Conservation (phyloP, 2,888 invertebrate species). For the Allophyes oxyacanthae region DNA sequence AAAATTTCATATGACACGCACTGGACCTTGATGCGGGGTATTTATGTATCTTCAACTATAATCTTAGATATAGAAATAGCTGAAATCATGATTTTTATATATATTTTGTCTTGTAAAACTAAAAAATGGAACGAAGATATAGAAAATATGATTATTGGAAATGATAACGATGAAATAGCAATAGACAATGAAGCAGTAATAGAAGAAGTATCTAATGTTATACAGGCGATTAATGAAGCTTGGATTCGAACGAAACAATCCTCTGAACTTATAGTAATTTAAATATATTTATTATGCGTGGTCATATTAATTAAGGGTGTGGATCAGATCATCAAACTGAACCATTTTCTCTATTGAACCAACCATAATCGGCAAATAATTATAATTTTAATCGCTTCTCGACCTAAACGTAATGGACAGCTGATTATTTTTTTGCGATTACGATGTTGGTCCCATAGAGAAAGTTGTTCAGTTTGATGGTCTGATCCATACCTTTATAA, state of each 20-base stretch:
- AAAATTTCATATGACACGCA: slow-evolving; percentile 24
- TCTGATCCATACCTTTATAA: too few relatives aligned
- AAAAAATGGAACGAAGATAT: slow-evolving; percentile 26
- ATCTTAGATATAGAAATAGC: slow-evolving; percentile 38
- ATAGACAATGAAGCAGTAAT: slow-evolving; percentile 14
- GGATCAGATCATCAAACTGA: too few relatives aligned
- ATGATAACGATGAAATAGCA: slow-evolving; percentile 16
- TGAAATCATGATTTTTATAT: slow-evolving; percentile 10
- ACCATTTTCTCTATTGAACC: too few relatives aligned
- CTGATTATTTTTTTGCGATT: too few relatives aligned
- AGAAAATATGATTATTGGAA: slow-evolving; percentile 18
- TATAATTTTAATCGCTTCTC: too few relatives aligned
- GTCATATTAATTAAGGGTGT: too few relatives aligned
- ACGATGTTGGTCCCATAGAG: too few relatives aligned
- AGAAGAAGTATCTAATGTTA: slow-evolving; percentile 9
- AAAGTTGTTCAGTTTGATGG: too few relatives aligned
- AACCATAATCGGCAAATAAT: too few relatives aligned
- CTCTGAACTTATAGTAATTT: slow-evolving; percentile 31
- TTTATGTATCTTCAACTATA: slow-evolving; percentile 26
- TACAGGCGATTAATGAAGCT: slow-evolving; percentile 22
- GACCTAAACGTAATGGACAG: too few relatives aligned
- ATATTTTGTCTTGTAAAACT: slow-evolving; percentile 31
- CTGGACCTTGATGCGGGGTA: slow-evolving; percentile 28
- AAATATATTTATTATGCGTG: too few relatives aligned
- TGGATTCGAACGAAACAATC: slow-evolving; percentile 25